Percentiles rank a stretch among this genome's conserved stretches.
These are phyloP conservation scores for Tenebrio molitor DNA, from an alignment of 1,140 invertebrate species.

Conservation along the genomic window DNA sequence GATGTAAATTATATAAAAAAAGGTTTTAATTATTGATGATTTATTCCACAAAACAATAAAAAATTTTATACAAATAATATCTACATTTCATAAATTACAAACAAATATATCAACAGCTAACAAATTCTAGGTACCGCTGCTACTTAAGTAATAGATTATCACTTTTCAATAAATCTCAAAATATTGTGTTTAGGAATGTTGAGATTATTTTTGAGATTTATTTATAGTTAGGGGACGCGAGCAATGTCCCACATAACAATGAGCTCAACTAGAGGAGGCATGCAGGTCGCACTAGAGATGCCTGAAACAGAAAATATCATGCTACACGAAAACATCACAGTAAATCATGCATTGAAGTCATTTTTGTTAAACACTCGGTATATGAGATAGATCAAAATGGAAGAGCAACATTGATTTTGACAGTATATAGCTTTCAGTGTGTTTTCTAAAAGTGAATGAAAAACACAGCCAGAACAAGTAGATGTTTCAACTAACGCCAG, in stretches of 20 bases:
- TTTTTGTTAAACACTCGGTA: neutral
- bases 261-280: conserved; percentile 64
- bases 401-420: conserved; percentile 37
- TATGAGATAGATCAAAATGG: conserved; percentile 13
- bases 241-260: conserved; percentile 48
- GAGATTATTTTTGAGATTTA: conserved; percentile 41
- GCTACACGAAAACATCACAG: conserved; percentile 42
- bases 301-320: conserved; percentile 64
- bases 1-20: too few relatives aligned
- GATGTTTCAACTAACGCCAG: conserved; percentile 23
- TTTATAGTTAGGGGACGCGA: conserved; percentile 5
- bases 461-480: conserved; percentile 30
- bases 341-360: conserved; percentile 24
- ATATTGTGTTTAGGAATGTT: conserved; percentile 14
- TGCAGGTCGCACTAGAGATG: conserved; percentile 64
- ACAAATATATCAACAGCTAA: conserved; percentile 10
- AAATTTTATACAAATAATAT: neutral
- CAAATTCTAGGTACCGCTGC: neutral
- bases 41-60: conserved; percentile 9
- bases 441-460: neutral
- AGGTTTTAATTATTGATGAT: too few relatives aligned
- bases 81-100: conserved; percentile 19
- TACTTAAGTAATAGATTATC: conserved; percentile 15
- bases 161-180: conserved; percentile 40
- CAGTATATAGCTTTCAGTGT: conserved; percentile 1